Conservation (phyloP, 1,140 invertebrate species). For the Drosophila lacteicornis region DNA sequence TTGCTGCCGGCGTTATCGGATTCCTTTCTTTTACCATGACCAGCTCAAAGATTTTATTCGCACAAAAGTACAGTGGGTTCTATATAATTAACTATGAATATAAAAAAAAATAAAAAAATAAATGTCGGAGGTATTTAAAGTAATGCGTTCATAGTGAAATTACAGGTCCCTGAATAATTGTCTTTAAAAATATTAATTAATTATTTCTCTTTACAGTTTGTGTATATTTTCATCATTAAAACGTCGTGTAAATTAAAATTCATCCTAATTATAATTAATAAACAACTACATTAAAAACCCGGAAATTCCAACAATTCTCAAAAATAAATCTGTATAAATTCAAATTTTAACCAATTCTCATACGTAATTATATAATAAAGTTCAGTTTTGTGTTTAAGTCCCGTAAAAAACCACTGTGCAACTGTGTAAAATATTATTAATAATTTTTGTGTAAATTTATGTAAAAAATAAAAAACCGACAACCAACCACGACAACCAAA, state of each 20-base stretch:
- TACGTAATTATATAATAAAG: conserved; percentile 63
- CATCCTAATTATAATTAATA: conserved; percentile 79
- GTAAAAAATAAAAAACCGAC: conserved; percentile 55
- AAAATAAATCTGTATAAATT: conserved; percentile 66
- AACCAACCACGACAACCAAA: conserved; percentile 45
- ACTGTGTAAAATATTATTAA: conserved; percentile 79
- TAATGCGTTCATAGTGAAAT: neutral
- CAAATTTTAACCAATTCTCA: conserved; percentile 62
- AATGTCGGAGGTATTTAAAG: too few species aligned
- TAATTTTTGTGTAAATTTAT: conserved; percentile 80
- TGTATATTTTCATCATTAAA: conserved; percentile 83
- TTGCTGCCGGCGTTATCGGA: conserved; percentile 54
- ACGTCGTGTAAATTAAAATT: conserved; percentile 80
- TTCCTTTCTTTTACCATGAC: conserved; percentile 67
- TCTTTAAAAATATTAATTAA: conserved; percentile 1
- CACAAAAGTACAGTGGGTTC: conserved; percentile 39
- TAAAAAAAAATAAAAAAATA: too few species aligned
- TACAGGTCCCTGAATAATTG: too few species aligned
- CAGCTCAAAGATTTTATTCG: conserved; percentile 66
- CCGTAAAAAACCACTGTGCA: conserved; percentile 38
- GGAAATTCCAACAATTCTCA: conserved; percentile 34
- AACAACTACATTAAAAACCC: conserved; percentile 50
- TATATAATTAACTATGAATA: neutral
- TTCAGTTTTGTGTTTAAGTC: conserved; percentile 58
- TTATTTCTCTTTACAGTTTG: conserved; percentile 72